Conservation (phyloP, 2,113 vertebrate species). For the Microtus oregoni region DNA sequence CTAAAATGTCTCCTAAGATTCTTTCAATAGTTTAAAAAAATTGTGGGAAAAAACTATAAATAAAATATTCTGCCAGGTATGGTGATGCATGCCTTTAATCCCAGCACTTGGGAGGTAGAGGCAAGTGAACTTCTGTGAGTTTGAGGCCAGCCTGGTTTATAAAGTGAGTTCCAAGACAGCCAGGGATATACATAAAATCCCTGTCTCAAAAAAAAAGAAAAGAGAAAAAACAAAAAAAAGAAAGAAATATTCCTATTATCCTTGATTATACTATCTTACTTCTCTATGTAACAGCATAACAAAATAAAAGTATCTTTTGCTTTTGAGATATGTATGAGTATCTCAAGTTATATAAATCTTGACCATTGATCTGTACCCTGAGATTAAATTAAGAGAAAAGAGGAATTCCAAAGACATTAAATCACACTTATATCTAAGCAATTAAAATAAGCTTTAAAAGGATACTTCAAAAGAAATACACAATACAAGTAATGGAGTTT, state of each 20-base stretch:
- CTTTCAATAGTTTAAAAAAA: constrained; percentile 35
- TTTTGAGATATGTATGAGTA: constrained; percentile 38
- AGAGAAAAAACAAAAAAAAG: neutral
- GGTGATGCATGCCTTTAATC: neutral
- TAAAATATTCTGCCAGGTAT: neutral
- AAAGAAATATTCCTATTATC: neutral
- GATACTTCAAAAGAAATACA: constrained; percentile 84
- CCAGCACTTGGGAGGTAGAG: neutral
- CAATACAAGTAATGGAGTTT: constrained; percentile 84
- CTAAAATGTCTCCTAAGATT: constrained; percentile 14
- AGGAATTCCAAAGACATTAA: constrained; percentile 63
- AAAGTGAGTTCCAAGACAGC: neutral
- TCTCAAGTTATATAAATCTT: constrained; percentile 29
- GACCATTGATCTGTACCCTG: constrained; percentile 14
- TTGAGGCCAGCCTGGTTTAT: neutral
- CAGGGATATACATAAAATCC: neutral
- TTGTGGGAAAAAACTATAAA: constrained; percentile 25
- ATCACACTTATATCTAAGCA: constrained; percentile 45
- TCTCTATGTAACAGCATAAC: neutral
- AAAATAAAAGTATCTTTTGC: constrained; percentile 57
- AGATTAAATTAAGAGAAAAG: constrained; percentile 46
- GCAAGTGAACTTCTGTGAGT: neutral
- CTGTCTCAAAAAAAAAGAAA: neutral
- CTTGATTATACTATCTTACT: constrained; percentile 44
- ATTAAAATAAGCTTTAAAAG: constrained; percentile 61